A percentile compares a stretch with the other conserved stretches of the same genome.
Conservation (phyloP, 2,888 invertebrate species). For the Teinopalpus imperialis region DNA sequence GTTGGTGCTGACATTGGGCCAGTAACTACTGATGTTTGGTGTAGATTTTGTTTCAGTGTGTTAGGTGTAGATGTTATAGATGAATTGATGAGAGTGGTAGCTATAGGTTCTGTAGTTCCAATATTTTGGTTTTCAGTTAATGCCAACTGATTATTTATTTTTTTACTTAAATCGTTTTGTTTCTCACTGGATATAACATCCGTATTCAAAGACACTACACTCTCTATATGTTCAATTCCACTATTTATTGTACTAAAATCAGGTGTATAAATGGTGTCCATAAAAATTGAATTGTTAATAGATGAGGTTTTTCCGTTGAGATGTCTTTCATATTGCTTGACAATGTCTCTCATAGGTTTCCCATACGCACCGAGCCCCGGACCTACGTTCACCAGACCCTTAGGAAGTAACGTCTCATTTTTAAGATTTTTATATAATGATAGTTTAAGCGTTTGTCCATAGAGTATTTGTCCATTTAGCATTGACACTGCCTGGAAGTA, state of each 20-base stretch:
- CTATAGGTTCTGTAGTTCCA: too few species aligned
- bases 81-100: too few species aligned
- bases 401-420: conserved; percentile 48
- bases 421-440: conserved; percentile 39
- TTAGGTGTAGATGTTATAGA: too few species aligned
- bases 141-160: too few species aligned
- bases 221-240: neutral
- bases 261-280: neutral
- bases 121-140: too few species aligned
- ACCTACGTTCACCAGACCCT: conserved; percentile 52
- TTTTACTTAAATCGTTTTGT: neutral
- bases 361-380: conserved; percentile 55
- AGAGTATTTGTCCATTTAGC: conserved; percentile 54
- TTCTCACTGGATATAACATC: neutral
- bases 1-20: neutral
- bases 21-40: too few species aligned
- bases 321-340: conserved; percentile 49
- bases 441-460: conserved; percentile 49
- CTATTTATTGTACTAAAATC: neutral
- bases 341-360: conserved; percentile 49
- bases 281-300: conserved; percentile 30
- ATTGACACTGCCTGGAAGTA: conserved; percentile 65
- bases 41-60: too few species aligned
- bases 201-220: neutral
- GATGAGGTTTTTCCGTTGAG: conserved; percentile 34